Evolutionary conservation across 2,888 invertebrate genomes (phyloP), one percentile per base, ranked within the genome.

Genomic region (Boloria selene): DNA sequence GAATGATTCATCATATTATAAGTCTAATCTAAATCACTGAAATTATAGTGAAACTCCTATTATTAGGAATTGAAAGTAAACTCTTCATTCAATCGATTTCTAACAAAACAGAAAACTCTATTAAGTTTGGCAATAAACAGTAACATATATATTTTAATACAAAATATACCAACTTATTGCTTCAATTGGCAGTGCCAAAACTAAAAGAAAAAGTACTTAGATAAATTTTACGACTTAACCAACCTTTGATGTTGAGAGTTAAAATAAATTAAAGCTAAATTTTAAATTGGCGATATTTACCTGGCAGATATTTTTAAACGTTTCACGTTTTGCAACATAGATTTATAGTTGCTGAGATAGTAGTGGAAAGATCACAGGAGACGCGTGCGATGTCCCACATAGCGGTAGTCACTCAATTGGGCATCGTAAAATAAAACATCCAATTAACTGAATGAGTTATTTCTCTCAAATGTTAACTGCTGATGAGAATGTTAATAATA

Each of bases 381-480:
- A 67, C 47, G 61, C 42, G 50, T 58, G 49, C 50, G 53, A 61
- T 70, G 70, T 65, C 65, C 70, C 65, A 70, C 62, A 70, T 70
- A 65, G 16, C 60, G 50, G 42, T 47, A 22, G 61, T 50, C 54
- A 56, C 55, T 60, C 51, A 54, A 65, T 65, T 62, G 60, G 54
- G 60, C 26, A 52, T 52, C 13, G 67, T 64, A 62, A 69, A 69
- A 69, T 67, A 69, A 67, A 69, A 67, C 42, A 64, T 17, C 49
- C 55, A 51, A 67, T 64, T 54, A 65, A 60, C 42, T 26, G 14
- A 38, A 61, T 49, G 31, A 49, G 67, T 60, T 61, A 42, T 44
- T 16, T 51, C 44, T 59, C 17, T 13, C 26, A 45, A 42, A 22
- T 42, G 50, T 44, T 53, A 38, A 17, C n/a, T 7, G 17, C 16